A percentile compares a stretch with the other conserved stretches of the same genome.
Evolutionary conservation across 1,140 invertebrate genomes (phyloP).

Genomic region (Helicoverpa zea): DNA sequence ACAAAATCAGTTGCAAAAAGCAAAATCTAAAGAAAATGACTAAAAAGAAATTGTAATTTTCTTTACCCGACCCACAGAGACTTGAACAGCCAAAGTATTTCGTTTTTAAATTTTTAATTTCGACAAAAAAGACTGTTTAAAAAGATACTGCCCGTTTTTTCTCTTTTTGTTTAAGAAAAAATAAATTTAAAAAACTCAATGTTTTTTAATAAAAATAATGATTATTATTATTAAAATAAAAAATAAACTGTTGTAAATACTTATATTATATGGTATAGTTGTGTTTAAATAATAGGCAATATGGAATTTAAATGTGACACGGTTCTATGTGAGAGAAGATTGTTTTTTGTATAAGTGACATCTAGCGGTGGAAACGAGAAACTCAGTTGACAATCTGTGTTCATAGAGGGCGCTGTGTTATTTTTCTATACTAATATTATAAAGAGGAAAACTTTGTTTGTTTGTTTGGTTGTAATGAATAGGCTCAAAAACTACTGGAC

Average conservation of each 20-base stretch:
- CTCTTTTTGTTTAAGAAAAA: background rate
- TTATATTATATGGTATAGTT: constrained; percentile 3
- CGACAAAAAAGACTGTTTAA: constrained; percentile 37
- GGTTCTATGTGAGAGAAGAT: background rate
- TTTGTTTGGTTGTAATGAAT: too few species aligned
- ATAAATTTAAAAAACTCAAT: background rate
- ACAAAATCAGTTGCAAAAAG: background rate
- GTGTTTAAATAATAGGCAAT: constrained; percentile 7
- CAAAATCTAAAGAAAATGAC: background rate
- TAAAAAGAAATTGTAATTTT: background rate
- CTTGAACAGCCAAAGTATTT: constrained; percentile 37
- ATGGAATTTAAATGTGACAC: background rate
- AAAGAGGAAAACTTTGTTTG: too few species aligned
- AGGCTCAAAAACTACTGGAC: too few species aligned
- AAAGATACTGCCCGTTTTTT: constrained; percentile 39
- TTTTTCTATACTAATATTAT: too few species aligned
- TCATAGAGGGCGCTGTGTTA: too few species aligned
- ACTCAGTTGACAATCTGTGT: too few species aligned
- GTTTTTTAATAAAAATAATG: background rate
- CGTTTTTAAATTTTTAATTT: constrained; percentile 31
- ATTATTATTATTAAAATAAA: too few species aligned
- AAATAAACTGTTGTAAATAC: background rate
- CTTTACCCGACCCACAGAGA: constrained; percentile 16
- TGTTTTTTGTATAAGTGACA: too few species aligned
- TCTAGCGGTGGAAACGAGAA: too few species aligned